phyloP scores from a whole-genome alignment of 2,113 vertebrate species.

The Regulus satrapa region DNA sequence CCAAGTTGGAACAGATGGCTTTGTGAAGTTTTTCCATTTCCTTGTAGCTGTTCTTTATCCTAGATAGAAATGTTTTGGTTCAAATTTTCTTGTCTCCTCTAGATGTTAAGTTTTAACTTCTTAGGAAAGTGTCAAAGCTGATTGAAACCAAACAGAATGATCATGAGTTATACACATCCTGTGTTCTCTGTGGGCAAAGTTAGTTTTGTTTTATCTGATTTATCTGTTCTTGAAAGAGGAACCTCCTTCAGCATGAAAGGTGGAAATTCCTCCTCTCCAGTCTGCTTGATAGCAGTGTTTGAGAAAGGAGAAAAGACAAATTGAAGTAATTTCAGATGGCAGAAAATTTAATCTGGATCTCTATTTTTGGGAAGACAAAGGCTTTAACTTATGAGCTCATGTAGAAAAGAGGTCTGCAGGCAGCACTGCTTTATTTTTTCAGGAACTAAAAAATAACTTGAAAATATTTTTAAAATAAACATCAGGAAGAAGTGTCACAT shows the following conservation, averaged over 20 bases:
- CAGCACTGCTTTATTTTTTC: neutral
- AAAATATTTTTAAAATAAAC: neutral
- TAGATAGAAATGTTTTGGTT: neutral
- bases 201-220: neutral
- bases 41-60: neutral
- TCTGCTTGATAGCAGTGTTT: neutral
- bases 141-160: neutral
- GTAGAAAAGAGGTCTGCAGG: neutral
- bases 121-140: neutral
- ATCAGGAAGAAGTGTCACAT: neutral
- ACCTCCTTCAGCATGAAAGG: neutral
- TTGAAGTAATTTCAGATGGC: neutral
- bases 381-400: accelerated
- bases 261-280: neutral
- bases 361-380: neutral
- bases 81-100: neutral
- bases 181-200: neutral
- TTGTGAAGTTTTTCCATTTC: neutral
- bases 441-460: neutral
- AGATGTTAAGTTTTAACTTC: neutral
- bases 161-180: neutral
- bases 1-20: neutral
- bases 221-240: neutral
- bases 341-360: neutral
- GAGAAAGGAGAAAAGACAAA: neutral